Conservation (phyloP, 2,113 vertebrate species). For the Atlantisia rogersi region DNA sequence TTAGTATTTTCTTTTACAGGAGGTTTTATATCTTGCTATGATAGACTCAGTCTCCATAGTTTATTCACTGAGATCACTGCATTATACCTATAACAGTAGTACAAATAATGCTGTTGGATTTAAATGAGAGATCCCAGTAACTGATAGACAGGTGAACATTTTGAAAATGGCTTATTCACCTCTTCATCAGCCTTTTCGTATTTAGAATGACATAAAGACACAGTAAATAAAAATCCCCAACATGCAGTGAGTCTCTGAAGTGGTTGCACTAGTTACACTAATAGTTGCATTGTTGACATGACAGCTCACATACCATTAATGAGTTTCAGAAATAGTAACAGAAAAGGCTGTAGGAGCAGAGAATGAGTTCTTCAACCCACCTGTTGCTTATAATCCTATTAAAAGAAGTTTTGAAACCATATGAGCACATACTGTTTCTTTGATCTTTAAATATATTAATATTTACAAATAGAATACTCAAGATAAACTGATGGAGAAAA, state of each 20-base stretch:
- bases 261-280: neutral
- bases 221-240: neutral
- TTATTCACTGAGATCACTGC: neutral
- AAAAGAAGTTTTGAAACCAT: neutral
- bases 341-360: neutral
- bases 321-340: neutral
- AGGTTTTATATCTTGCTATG: neutral
- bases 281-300: neutral
- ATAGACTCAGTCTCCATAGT: neutral
- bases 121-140: neutral
- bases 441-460: neutral
- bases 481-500: slow-evolving; percentile 12
- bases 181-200: neutral
- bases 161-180: neutral
- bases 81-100: neutral
- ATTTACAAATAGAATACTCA: neutral
- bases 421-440: neutral
- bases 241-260: neutral
- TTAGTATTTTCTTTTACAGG: neutral
- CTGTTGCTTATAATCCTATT: neutral
- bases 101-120: neutral
- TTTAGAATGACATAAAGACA: neutral
- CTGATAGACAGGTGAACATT: neutral
- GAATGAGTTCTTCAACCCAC: neutral
- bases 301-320: neutral